These are phyloP conservation scores for Cactoblastis cactorum DNA, from an alignment of 2,888 invertebrate genomes.

Conservation along the genomic window DNA sequence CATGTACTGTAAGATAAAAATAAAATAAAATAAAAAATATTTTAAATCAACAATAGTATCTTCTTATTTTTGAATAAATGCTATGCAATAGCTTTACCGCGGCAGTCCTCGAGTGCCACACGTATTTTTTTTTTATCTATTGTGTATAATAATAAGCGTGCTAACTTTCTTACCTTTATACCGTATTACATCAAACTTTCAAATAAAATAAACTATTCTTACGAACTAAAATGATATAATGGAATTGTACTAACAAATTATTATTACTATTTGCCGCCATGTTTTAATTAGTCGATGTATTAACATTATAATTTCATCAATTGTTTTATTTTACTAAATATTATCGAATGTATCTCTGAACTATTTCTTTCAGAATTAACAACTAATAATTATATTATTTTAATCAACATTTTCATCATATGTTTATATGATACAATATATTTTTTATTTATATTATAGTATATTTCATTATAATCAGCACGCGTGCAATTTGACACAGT, in stretches of 20 bases:
- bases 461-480: conserved; percentile 48
- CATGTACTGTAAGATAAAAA: too few relatives aligned
- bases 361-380: conserved; percentile 39
- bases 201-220: conserved; percentile 29
- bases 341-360: conserved; percentile 21
- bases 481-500: conserved; percentile 73
- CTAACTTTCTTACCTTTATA: conserved; percentile 8
- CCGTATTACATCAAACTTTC: conserved; percentile 11
- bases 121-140: background rate
- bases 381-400: conserved; percentile 28
- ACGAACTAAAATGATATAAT: conserved; percentile 45
- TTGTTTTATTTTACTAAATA: conserved; percentile 26
- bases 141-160: conserved; percentile 15
- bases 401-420: conserved; percentile 27
- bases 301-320: conserved; percentile 24
- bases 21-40: too few relatives aligned
- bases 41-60: too few relatives aligned
- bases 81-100: too few relatives aligned
- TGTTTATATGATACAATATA: conserved; percentile 34
- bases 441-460: conserved; percentile 39
- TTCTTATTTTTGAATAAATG: too few relatives aligned
- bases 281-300: conserved; percentile 31
- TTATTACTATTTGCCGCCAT: conserved; percentile 23
- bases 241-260: conserved; percentile 40
- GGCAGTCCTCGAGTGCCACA: too few relatives aligned